These are phyloP conservation scores for Drosophila dives DNA, from an alignment of 2,888 invertebrate genomes.

Conservation along the genomic window DNA sequence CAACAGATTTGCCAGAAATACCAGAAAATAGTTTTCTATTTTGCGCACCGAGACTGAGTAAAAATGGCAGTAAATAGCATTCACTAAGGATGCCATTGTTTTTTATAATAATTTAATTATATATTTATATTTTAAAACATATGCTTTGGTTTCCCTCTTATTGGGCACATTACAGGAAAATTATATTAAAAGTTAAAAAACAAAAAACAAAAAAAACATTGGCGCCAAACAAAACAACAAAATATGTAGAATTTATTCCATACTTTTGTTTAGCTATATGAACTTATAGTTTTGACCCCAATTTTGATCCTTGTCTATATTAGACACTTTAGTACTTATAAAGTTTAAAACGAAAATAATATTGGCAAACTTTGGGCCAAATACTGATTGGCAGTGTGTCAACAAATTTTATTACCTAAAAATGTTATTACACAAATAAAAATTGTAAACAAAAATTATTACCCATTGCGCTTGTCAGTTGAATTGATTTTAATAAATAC, in stretches of 20 bases:
- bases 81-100: constrained; percentile 43
- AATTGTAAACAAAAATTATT: constrained; percentile 34
- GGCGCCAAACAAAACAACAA: constrained; percentile 44
- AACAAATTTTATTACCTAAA: constrained; percentile 10
- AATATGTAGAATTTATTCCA: constrained; percentile 46
- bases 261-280: constrained; percentile 53
- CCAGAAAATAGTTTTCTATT: constrained; percentile 64
- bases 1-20: constrained; percentile 58
- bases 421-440: constrained; percentile 41
- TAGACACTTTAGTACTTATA: constrained; percentile 71
- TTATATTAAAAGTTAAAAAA: constrained; percentile 43
- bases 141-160: constrained; percentile 38
- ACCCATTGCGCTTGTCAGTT: constrained; percentile 22
- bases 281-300: constrained; percentile 62
- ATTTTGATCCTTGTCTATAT: constrained; percentile 77
- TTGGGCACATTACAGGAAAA: constrained; percentile 62
- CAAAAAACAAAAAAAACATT: no score
- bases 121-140: constrained; percentile 14
- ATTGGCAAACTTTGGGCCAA: constrained; percentile 46
- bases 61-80: constrained; percentile 54
- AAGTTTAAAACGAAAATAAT: constrained; percentile 39
- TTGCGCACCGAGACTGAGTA: constrained; percentile 74
- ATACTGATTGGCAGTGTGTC: constrained; percentile 20
- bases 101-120: constrained; percentile 6
- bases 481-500: constrained; percentile 36